Conservation (phyloP, 2,888 invertebrate genomes). For the Alviniconcha strummeri region DNA sequence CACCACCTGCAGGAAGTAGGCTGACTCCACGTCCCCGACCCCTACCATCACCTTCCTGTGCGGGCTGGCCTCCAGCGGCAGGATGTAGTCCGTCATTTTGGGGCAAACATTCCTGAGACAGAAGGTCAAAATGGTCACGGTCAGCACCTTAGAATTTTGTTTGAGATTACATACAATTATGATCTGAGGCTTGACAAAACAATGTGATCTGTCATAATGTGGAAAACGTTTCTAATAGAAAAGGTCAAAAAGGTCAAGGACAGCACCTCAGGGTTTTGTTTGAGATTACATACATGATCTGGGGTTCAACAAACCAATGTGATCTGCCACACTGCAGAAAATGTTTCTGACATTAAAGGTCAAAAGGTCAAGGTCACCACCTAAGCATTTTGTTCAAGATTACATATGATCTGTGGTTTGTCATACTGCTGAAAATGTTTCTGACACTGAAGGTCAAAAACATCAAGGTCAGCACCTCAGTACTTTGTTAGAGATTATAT, state of each 20-base stretch:
- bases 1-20: constrained; percentile 82
- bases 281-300: too few relatives aligned
- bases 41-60: constrained; percentile 81
- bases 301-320: not conserved
- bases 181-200: too few relatives aligned
- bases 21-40: constrained; percentile 87
- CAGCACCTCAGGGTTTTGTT: too few relatives aligned
- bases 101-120: not conserved
- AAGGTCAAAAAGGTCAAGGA: not conserved
- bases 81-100: constrained; percentile 16
- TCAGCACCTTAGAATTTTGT: too few relatives aligned
- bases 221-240: not conserved
- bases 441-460: not conserved
- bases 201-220: too few relatives aligned
- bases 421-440: too few relatives aligned
- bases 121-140: not conserved
- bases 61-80: constrained; percentile 41
- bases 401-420: too few relatives aligned
- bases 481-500: too few relatives aligned
- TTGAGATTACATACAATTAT: too few relatives aligned
- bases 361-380: not conserved
- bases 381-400: too few relatives aligned
- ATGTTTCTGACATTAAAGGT: not conserved
- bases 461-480: too few relatives aligned
- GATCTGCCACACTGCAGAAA: constrained; percentile 8